Percentiles rank a stretch among this genome's conserved stretches.
Evolutionary conservation across 2,797 vertebrate genomes (phyloP).

Genomic region (Halcyon smyrnensis): DNA sequence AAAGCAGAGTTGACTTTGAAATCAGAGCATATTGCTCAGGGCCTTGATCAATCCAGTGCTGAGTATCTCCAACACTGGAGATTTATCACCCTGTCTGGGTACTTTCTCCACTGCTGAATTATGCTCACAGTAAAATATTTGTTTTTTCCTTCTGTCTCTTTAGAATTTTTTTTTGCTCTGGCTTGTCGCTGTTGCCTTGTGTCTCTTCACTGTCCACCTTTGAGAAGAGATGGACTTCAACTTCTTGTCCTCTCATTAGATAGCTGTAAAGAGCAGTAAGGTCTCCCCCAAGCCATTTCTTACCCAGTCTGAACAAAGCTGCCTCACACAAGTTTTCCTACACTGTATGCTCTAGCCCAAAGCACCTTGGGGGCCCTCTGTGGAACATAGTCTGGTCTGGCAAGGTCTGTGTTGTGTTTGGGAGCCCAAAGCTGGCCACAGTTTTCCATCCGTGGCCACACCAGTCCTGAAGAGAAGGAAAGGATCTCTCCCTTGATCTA

Average conservation of each 20-base stretch:
- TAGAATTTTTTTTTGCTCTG: not conserved
- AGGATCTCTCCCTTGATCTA: not conserved
- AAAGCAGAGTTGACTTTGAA: not conserved
- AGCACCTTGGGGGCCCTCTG: too few relatives aligned
- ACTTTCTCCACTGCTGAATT: not conserved
- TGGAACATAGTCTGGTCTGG: not conserved
- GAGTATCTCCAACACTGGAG: not conserved
- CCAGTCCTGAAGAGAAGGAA: not conserved
- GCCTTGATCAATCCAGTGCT: not conserved
- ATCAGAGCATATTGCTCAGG: not conserved
- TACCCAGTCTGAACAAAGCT: not conserved
- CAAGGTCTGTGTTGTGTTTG: not conserved
- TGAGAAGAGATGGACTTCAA: not conserved
- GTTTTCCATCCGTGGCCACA: not conserved
- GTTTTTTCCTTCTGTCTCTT: not conserved
- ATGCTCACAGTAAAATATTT: not conserved
- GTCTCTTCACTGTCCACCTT: not conserved
- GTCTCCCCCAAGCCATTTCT: not conserved
- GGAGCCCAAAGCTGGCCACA: not conserved
- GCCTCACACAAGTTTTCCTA: not conserved
- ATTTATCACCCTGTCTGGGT: not conserved
- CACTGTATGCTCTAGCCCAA: accelerated
- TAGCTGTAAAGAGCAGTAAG: not conserved
- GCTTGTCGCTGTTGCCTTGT: not conserved
- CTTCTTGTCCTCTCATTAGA: not conserved